Evolutionary conservation across 2,797 vertebrate species (phyloP).

Genomic region (Tapera naevia): DNA sequence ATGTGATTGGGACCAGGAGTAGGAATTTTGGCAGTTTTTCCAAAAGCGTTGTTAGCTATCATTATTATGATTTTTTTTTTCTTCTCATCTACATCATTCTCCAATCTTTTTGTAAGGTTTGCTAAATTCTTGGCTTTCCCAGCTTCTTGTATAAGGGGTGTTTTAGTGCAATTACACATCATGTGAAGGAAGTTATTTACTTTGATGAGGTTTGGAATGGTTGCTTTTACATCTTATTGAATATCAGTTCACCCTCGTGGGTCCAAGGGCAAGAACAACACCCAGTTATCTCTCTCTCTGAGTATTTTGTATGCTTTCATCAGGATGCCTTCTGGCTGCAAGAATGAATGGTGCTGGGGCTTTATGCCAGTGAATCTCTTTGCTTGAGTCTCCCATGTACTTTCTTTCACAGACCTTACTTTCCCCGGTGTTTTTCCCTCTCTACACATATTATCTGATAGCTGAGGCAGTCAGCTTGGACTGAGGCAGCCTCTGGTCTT

Average conservation of each 20-base stretch:
- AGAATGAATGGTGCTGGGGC: not conserved
- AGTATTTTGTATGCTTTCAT: not conserved
- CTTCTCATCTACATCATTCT: not conserved
- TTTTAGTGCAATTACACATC: not conserved
- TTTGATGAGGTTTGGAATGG: not conserved
- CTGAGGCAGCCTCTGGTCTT: not conserved
- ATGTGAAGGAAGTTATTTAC: not conserved
- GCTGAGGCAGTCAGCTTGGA: not conserved
- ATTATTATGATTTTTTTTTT: not conserved
- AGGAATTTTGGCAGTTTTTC: not conserved
- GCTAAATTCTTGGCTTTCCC: not conserved
- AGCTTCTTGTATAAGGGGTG: not conserved
- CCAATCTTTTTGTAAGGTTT: not conserved
- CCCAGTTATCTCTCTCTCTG: not conserved
- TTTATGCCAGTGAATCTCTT: not conserved
- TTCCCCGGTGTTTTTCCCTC: not conserved
- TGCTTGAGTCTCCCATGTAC: not conserved
- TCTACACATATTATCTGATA: not conserved
- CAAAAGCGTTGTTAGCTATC: not conserved
- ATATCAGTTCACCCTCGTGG: not conserved
- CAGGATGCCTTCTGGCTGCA: not conserved
- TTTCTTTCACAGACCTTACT: not conserved
- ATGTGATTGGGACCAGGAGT: not conserved
- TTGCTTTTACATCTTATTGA: not conserved
- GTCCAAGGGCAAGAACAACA: not conserved